Conservation (phyloP, 2,888 invertebrate species). For the Trichogramma dendrolimi region DNA sequence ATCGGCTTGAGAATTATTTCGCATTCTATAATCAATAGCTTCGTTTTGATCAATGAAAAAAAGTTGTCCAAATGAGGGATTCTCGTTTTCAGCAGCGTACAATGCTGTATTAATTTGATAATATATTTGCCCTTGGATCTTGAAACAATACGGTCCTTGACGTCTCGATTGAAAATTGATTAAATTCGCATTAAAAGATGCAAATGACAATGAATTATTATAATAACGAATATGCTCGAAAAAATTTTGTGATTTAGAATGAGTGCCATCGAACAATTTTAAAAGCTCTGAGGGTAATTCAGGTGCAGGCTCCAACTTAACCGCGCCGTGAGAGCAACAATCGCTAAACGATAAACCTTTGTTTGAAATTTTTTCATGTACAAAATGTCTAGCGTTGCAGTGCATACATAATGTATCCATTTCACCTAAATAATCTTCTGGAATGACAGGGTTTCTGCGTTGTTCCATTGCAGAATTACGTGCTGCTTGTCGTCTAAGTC, state of each 20-base stretch:
- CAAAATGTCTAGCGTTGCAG: constrained; percentile 9
- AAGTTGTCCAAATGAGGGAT: constrained; percentile 29
- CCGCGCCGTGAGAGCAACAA: no score
- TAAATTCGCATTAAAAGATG: constrained; percentile 29
- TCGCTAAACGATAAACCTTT: no score
- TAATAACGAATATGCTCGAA: constrained; percentile 15
- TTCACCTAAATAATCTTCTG: constrained; percentile 4
- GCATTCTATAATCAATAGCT: constrained; percentile 22
- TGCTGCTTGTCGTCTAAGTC: constrained; percentile 9
- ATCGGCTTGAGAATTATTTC: constrained; percentile 15
- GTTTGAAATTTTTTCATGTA: not conserved
- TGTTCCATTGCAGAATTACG: constrained; percentile 2
- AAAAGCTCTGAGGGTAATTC: constrained; percentile 7
- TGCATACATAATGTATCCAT: constrained; percentile 5
- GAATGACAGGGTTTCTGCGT: not conserved
- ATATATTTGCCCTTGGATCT: constrained; percentile 29
- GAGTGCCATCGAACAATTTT: constrained; percentile 10
- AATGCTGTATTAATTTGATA: constrained; percentile 29
- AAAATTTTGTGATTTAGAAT: constrained; percentile 14
- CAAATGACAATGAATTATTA: constrained; percentile 21
- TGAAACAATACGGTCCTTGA: constrained; percentile 25
- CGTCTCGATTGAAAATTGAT: constrained; percentile 19
- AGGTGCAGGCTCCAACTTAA: constrained; percentile 5
- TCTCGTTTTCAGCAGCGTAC: constrained; percentile 20
- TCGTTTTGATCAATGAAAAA: constrained; percentile 30